A percentile compares a stretch with the other conserved stretches of the same genome.
phyloP scores from a whole-genome alignment of 2,797 vertebrate genomes.

The Karalla daura region DNA sequence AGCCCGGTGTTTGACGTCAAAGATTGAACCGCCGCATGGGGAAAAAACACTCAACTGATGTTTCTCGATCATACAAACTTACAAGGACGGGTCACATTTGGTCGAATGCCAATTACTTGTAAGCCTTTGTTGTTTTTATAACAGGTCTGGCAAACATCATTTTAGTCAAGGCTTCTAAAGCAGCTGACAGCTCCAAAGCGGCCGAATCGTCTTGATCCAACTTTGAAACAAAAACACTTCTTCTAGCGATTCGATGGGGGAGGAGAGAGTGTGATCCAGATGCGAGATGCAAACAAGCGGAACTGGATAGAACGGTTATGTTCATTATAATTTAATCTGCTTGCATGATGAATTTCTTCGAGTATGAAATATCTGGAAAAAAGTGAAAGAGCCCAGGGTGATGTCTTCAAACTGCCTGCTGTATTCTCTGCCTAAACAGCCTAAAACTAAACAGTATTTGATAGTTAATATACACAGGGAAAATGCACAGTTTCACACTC shows the following conservation, averaged over 20 bases:
- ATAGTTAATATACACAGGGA: not conserved
- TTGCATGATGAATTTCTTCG: not conserved
- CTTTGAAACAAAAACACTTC: not conserved
- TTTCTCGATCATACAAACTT: not conserved
- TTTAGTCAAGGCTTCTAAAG: slow-evolving; percentile 2
- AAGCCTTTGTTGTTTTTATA: slow-evolving; percentile 3
- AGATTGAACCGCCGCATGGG: not conserved
- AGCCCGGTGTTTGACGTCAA: not conserved
- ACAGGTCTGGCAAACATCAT: not conserved
- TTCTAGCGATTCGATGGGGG: not conserved
- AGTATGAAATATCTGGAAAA: not conserved
- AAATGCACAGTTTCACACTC: not conserved
- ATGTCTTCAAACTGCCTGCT: not conserved
- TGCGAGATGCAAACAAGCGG: not conserved
- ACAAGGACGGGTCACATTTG: slow-evolving; percentile 8
- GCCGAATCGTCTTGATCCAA: not conserved
- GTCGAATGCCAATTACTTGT: slow-evolving; percentile 11
- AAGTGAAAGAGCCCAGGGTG: not conserved
- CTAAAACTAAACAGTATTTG: not conserved
- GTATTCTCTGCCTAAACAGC: not conserved
- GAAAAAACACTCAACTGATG: not conserved
- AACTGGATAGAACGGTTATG: not conserved
- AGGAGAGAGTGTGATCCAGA: not conserved
- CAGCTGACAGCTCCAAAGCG: slow-evolving; percentile 1
- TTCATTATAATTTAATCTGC: not conserved